A percentile compares a stretch with the other conserved stretches of the same genome.
Evolutionary conservation across 2,113 vertebrate species (phyloP).

Genomic region (Tenrec ecaudatus): DNA sequence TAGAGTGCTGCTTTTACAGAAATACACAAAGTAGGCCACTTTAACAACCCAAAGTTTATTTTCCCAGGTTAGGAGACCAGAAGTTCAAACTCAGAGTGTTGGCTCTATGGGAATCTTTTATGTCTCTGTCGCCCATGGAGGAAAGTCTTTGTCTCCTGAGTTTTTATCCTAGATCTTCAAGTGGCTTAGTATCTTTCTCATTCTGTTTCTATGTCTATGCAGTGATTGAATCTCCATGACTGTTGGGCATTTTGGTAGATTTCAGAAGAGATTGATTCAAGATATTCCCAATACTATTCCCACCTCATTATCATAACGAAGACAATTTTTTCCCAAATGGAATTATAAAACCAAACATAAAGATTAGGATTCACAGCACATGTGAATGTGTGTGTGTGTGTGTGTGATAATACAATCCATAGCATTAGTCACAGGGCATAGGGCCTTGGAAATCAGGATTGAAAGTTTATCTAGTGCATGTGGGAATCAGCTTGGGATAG

Average conservation of each 20-base stretch:
- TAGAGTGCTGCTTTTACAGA: not conserved
- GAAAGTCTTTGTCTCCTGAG: not conserved
- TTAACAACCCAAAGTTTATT: too few species aligned
- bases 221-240: too few species aligned
- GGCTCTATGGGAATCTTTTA: not conserved
- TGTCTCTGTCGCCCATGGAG: not conserved
- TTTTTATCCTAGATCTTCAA: not conserved
- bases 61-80: too few species aligned
- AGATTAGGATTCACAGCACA: not conserved
- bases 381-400: too few species aligned
- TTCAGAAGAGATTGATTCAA: not conserved
- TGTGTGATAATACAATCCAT: not conserved
- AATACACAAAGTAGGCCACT: not conserved
- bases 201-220: not conserved
- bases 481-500: not conserved
- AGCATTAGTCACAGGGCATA: not conserved
- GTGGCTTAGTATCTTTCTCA: not conserved
- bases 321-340: not conserved
- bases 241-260: not conserved
- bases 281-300: not conserved
- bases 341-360: not conserved
- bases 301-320: not conserved
- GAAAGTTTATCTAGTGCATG: not conserved
- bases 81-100: too few species aligned
- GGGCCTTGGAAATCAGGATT: not conserved